Evolutionary conservation across 1,140 invertebrate genomes (phyloP), one percentile per base, ranked within the genome.

Genomic region (Cotesia typhae): DNA sequence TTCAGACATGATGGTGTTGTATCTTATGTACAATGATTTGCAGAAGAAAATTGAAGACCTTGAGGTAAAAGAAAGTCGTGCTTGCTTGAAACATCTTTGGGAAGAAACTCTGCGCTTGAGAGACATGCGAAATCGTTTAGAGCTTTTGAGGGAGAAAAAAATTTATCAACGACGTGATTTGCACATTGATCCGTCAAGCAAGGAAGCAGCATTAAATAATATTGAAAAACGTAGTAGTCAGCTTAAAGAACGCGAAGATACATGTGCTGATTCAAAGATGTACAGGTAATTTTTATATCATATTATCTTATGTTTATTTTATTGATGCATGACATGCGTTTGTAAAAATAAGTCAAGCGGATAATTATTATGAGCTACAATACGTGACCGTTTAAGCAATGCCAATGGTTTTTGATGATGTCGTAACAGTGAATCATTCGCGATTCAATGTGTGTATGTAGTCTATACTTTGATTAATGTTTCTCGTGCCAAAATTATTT

Each of bases 91-190:
- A 36, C 81, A 82, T 3, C 76, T 61, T 17, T 86, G 82, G 81
- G 78, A 80, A 14, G 83, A 86, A 7, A 83, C 83, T 0, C 28
- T 86, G 5, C 77, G 85, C 35, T 55, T 86, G 0, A 75, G 83
- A n/a, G 83, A 84, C 51, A 86, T 86, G 85, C 79, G 74, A 53
- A 85, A 85, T 70, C 75, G 74, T 14, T 37, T 86, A 35, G 82
- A 79, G 63, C 69, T 86, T 4, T 70, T 76, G 1, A 75, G 79
- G 9, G 84, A 84, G 55, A 82, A 77, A n/a, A 74, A 81, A 69
- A 55, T 86, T 3, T 79, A 80, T 65, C 75, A 80, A 10, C 80
- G 79, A 10, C 69, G 76, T 9, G 78, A 80, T 67, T 67, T 82
- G n/a, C 20, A 76, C 0, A 61, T 86, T 9, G 79, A 82, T 67